These are phyloP conservation scores for Sepiola atlantica DNA, from an alignment of 2,888 invertebrate genomes.

Conservation along the genomic window DNA sequence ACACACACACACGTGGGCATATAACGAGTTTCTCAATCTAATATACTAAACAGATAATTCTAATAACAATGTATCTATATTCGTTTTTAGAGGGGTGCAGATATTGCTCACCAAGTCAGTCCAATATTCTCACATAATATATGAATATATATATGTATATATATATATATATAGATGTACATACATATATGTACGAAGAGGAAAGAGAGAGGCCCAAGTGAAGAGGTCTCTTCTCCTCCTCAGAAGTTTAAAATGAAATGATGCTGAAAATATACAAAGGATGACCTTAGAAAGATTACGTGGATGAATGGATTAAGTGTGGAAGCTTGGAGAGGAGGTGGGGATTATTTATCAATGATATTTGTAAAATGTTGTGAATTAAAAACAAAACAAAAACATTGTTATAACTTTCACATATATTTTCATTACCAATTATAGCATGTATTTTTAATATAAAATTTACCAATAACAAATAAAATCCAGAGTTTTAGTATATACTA, in stretches of 20 bases:
- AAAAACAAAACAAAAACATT: too few species aligned
- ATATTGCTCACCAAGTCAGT: neutral
- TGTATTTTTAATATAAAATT: too few species aligned
- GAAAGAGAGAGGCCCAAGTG: neutral
- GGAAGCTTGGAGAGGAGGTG: too few species aligned
- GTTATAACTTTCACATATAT: too few species aligned
- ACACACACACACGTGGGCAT: neutral
- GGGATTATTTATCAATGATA: too few species aligned
- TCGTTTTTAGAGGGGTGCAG: neutral
- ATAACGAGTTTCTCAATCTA: neutral
- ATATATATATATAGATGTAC: too few species aligned
- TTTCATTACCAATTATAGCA: too few species aligned
- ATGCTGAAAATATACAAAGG: neutral
- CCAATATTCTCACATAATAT: neutral
- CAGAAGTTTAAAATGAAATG: neutral
- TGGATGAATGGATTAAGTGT: neutral
- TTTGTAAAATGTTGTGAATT: too few species aligned
- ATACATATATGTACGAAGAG: neutral
- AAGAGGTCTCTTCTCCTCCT: too few species aligned
- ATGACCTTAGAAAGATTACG: constrained; percentile 13
- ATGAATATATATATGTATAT: too few species aligned
- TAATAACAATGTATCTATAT: neutral
- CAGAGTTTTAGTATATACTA: too few species aligned
- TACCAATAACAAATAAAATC: too few species aligned
- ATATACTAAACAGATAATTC: neutral